phyloP scores from a whole-genome alignment of 2,888 invertebrate species.

The Tillus elongatus region DNA sequence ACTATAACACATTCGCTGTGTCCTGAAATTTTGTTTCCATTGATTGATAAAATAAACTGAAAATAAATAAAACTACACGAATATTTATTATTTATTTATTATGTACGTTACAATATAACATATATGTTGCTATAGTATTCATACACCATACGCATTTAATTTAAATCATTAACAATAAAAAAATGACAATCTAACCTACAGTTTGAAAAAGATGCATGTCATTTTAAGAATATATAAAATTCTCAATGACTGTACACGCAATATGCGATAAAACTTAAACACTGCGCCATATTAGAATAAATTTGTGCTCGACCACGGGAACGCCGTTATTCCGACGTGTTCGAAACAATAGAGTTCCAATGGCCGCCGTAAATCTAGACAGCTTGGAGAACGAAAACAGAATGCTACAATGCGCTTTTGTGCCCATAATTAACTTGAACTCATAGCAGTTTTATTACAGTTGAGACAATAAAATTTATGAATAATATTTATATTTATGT shows the following conservation, averaged over 20 bases:
- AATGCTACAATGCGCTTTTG: constrained; percentile 22
- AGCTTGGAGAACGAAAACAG: constrained; percentile 12
- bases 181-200: constrained; percentile 39
- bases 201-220: constrained; percentile 29
- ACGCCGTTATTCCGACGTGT: constrained; percentile 9
- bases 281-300: constrained; percentile 23
- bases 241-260: constrained; percentile 16
- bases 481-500: constrained; percentile 10
- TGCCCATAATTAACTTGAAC: constrained; percentile 25
- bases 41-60: no score
- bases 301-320: constrained; percentile 22
- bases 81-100: constrained; percentile 33
- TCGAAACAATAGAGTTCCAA: constrained; percentile 9
- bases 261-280: constrained; percentile 15
- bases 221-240: constrained; percentile 21
- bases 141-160: constrained; percentile 36
- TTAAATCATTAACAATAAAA: constrained; percentile 38
- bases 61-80: constrained; percentile 5
- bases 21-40: no score
- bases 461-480: constrained; percentile 17
- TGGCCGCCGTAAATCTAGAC: constrained; percentile 14
- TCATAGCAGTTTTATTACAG: constrained; percentile 17
- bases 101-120: constrained; percentile 42
- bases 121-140: constrained; percentile 39
- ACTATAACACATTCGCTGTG: no score